A percentile compares a stretch with the other conserved stretches of the same genome.
These are phyloP conservation scores for Cardiocondyla obscurior DNA, from an alignment of 1,140 invertebrate genomes.

Conservation along the genomic window DNA sequence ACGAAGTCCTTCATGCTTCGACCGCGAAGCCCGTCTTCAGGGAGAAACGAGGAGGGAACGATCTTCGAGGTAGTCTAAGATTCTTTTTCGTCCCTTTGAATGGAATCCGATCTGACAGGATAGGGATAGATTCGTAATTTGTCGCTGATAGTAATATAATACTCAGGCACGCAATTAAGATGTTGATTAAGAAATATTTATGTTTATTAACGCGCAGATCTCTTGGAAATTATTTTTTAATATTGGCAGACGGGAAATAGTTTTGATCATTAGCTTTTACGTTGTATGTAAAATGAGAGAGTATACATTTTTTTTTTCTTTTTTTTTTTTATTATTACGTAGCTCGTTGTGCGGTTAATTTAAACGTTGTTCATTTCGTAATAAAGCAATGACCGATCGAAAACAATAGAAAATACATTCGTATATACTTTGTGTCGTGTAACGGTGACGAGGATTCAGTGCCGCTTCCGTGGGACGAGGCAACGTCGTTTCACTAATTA, in stretches of 20 bases:
- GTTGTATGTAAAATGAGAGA: neutral
- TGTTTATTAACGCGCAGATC: no score
- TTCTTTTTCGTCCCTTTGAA: constrained; percentile 13
- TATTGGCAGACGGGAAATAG: no score
- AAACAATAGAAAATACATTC: constrained; percentile 13
- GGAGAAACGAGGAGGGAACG: neutral
- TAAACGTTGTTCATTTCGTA: neutral
- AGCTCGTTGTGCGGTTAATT: neutral
- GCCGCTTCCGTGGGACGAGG: constrained; percentile 26
- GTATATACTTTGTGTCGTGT: neutral
- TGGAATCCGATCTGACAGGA: neutral
- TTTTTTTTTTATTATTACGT: no score
- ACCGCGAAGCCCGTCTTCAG: neutral
- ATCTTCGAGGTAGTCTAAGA: neutral
- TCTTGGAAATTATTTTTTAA: neutral
- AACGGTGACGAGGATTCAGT: constrained; percentile 16
- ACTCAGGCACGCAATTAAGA: neutral
- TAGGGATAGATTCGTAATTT: constrained; percentile 3
- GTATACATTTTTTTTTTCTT: no score
- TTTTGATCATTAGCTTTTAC: neutral
- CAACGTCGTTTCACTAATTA: constrained; percentile 59
- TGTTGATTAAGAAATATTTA: neutral
- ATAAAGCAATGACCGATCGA: constrained; percentile 27
- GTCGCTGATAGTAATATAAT: constrained; percentile 6
- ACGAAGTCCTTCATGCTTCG: constrained; percentile 30